Percentiles rank a stretch among this genome's conserved stretches.
Evolutionary conservation across 1,140 invertebrate genomes (phyloP).

Genomic region (Ceratina calcarata): DNA sequence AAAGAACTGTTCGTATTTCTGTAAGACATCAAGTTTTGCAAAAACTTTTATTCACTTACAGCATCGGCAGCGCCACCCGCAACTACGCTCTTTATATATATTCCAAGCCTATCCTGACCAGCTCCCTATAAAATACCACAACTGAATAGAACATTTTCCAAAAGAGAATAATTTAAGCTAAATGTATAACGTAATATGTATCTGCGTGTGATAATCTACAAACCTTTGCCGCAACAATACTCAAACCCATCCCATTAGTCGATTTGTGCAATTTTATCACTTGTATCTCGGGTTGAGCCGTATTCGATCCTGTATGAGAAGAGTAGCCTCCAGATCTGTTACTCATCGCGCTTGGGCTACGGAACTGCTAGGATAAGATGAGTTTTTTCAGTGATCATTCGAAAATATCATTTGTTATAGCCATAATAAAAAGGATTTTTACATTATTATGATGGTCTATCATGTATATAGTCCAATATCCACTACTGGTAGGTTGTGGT

Average conservation of each 20-base stretch:
- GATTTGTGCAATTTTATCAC: constrained; percentile 95
- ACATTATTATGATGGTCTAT: constrained; percentile 82
- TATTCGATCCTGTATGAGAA: constrained; percentile 66
- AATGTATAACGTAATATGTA: not conserved
- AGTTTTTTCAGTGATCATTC: not conserved
- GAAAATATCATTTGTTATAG: not conserved
- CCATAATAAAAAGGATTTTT: constrained; percentile 45
- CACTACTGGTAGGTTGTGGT: constrained; percentile 93
- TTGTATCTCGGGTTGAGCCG: constrained; percentile 86
- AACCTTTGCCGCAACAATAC: constrained; percentile 96
- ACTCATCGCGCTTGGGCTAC: constrained; percentile 84
- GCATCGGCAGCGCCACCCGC: constrained; percentile 96
- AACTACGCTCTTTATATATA: constrained; percentile 99
- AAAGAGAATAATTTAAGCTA: not conserved
- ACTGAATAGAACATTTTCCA: not conserved
- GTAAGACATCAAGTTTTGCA: not conserved
- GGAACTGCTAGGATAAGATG: constrained; percentile 76
- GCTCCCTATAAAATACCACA: constrained; percentile 85
- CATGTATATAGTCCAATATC: constrained; percentile 98
- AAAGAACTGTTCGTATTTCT: not conserved
- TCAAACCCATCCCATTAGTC: constrained; percentile 94
- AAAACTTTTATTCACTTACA: constrained; percentile 80
- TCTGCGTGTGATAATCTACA: not conserved
- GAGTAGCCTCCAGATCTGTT: constrained; percentile 82
- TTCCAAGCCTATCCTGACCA: constrained; percentile 94